Base-by-base conservation (phyloP, 2,888 invertebrate species). In the Gortyna flavago region DNA sequence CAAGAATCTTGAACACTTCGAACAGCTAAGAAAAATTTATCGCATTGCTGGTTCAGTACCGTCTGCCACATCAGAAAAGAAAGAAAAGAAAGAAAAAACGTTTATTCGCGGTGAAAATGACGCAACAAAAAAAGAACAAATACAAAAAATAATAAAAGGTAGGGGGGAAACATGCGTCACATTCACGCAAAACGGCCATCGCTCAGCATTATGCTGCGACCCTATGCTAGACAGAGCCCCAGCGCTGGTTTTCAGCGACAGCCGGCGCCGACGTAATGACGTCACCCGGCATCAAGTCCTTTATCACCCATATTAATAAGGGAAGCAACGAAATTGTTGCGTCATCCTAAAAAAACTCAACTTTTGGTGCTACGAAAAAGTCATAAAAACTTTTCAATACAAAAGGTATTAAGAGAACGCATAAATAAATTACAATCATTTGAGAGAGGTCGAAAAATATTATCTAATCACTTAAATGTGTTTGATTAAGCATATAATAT, bases 1-100 rank as follows among this genome's bases (percentile, higher is more conserved):
- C 77, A 77, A 38, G 66, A 61, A 32, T 77, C 74, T 51, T 77
- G 66, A 41, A 48, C 32, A 21, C n/a, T 73, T 74, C 61, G 38
- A 11, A 77, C 38, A 61, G 77, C 51, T 32, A 59, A 29, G 32
- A 73, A 77, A 21, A 77, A 61, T 48, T 73, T 77, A 18, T 77
- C 77, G 13, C 74, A 73, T 44, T 59, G 59, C 13, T 29, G 35
- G 38, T 72, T 67, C 32, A 77, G 25, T 44, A 73, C 7, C 7
- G 65, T 29, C 48, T 73, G 77, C 25, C 74, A 73, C 7, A 18
- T n/a, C n/a, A n/a, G n/a, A n/a, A n/a, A n/a, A n/a, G n/a, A n/a
- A n/a, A n/a, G n/a, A n/a, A n/a, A n/a, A n/a, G n/a, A n/a, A n/a
- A n/a, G n/a, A n/a, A n/a, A n/a, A n/a, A n/a, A n/a, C n/a, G n/a